Evolutionary conservation across 2,888 invertebrate species (phyloP), one percentile per base, ranked within the genome.

Genomic region (Branchipolynoe longqiensis): DNA sequence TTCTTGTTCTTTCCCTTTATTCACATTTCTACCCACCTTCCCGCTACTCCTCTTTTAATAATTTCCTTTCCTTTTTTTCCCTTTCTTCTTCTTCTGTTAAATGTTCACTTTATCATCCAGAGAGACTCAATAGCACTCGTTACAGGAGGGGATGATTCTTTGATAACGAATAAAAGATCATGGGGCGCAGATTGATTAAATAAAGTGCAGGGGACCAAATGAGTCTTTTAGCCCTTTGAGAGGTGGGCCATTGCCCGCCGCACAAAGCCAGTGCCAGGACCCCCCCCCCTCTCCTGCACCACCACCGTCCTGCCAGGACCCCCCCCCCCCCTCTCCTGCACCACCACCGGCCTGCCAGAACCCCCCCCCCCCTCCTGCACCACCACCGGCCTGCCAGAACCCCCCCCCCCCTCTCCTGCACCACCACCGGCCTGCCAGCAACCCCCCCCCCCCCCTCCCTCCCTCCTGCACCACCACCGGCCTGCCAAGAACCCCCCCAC

Each of bases 91-190:
- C 48, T 18, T 48, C 48, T 8, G 8, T 18, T 48, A 12, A n/a
- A n/a, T 48, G 8, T 48, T 48, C 48, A 12, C 18, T 8, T 12
- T 48, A 12, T 48, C 38, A 69, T 69, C 38, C 69, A 4, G 38
- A 38, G 69, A 38, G 62, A 25, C 69, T 69, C 69, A 69, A 69
- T 69, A 69, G 69, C 69, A 69, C 69, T 69, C 33, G 69, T 69
- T 69, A 33, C 25, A 69, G 69, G 36, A 38, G 36, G n/a, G n/a
- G n/a, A n/a, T n/a, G 69, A 69, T 14, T 33, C 69, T 69, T 69
- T 69, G 69, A 69, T 69, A 69, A 69, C 36, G 69, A 69, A 69
- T 69, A 69, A 69, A 69, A 69, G 69, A 69, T 69, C 69, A 69
- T 69, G 69, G 69, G n/a, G 69, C 69, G 38, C 22, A 38, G 69